Conservation (phyloP, 2,113 vertebrate genomes). For the Chaetodon auriga region DNA sequence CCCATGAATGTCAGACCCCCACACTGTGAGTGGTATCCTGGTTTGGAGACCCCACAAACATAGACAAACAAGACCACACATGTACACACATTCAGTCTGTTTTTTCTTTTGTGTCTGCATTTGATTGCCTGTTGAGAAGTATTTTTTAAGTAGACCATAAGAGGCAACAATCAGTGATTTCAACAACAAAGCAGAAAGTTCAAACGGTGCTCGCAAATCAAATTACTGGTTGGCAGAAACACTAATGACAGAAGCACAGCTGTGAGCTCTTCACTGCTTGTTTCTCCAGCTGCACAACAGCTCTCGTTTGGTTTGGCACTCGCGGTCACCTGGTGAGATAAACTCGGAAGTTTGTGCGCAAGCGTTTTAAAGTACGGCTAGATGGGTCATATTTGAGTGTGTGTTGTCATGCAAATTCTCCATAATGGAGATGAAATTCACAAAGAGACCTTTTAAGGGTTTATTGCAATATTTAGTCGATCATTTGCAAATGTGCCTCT, state of each 20-base stretch:
- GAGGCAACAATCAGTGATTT: constrained; percentile 38
- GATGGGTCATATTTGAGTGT: not conserved
- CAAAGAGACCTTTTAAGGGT: too few species aligned
- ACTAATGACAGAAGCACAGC: constrained; percentile 26
- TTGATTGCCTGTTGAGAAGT: constrained; percentile 10
- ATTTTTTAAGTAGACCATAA: constrained; percentile 1
- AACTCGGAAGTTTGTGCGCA: not conserved
- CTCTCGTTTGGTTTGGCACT: constrained; percentile 3
- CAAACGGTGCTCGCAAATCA: constrained; percentile 4
- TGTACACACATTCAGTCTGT: constrained; percentile 4
- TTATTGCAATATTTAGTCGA: too few species aligned
- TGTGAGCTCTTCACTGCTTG: constrained; percentile 22
- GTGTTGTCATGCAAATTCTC: too few species aligned
- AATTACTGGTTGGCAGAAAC: constrained; percentile 22
- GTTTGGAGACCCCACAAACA: too few species aligned
- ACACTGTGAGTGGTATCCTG: too few species aligned
- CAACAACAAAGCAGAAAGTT: constrained; percentile 35
- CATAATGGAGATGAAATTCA: too few species aligned
- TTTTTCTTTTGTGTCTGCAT: constrained; percentile 1
- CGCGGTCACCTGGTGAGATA: constrained; percentile 17
- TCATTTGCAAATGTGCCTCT: too few species aligned
- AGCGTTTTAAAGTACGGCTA: not conserved
- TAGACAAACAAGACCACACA: not conserved
- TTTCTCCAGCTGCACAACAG: constrained; percentile 31
- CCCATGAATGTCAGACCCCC: too few species aligned